A percentile compares a stretch with the other conserved stretches of the same genome.
phyloP scores from a whole-genome alignment of 2,113 vertebrate species.

The Platycercus adscitus region DNA sequence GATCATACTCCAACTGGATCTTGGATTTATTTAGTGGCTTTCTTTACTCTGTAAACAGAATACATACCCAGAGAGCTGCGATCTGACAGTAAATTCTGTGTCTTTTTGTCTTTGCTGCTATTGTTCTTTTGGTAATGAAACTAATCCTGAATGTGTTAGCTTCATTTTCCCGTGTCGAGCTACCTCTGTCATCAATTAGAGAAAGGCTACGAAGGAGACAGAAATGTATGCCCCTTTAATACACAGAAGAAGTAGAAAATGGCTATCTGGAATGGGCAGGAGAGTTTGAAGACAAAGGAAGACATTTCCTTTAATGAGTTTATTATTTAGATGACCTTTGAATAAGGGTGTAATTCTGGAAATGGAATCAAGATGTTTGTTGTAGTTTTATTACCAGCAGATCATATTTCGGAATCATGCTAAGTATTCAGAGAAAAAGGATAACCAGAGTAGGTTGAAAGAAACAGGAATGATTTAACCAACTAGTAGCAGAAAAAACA shows the following conservation, averaged over 20 bases:
- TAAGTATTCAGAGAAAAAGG: background rate
- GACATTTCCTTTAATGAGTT: background rate
- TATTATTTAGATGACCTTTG: slow-evolving; percentile 15
- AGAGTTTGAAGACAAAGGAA: background rate
- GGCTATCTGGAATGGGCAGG: background rate
- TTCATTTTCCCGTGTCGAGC: background rate
- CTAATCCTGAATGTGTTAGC: background rate
- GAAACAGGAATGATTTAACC: background rate
- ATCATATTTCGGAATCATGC: background rate
- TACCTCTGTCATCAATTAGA: slow-evolving; percentile 4
- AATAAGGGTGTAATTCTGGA: background rate
- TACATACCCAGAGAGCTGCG: background rate
- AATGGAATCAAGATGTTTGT: slow-evolving; percentile 5
- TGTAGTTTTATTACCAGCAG: background rate
- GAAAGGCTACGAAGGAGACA: background rate
- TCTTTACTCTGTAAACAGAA: background rate
- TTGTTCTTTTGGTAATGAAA: background rate
- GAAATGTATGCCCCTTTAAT: background rate
- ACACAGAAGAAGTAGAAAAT: background rate
- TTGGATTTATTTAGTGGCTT: background rate
- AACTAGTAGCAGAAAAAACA: background rate
- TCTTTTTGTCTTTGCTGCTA: background rate
- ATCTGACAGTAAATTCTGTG: background rate
- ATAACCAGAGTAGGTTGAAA: background rate
- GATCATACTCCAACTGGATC: background rate